Evolutionary conservation across 2,888 invertebrate genomes (phyloP), one percentile per base, ranked within the genome.

Genomic region (Schizotus pectinicornis): DNA sequence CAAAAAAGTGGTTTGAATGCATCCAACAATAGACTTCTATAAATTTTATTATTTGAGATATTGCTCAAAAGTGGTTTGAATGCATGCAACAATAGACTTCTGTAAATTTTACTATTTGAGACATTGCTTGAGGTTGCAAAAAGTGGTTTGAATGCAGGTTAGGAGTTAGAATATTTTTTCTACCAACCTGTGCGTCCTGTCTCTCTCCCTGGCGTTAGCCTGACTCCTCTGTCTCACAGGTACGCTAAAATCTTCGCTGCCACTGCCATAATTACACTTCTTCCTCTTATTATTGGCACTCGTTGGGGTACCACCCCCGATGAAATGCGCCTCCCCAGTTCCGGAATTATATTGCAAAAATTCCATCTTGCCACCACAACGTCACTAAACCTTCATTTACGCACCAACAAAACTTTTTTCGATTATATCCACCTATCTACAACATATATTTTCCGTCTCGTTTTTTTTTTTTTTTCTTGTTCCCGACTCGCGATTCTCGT

Each of bases 131-230:
- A 22, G 22, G 2, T 22, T 22, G 3, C 3, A 22, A 22, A 22
- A 3, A 22, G 22, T 22, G 22, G 22, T 22, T 22, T 22, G 22
- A 22, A 22, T 22, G 22, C 22, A 22, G 22, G 2, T 22, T 22
- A n/a, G n/a, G n/a, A n/a, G n/a, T 5, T 31, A 46, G 32, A 32
- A 33, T 32, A 33, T 46, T 13, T 14, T 1, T 35, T 47, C 39
- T 8, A 43, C 80, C 82, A 84, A 92, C 92, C 91, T 92, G 80
- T 91, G 90, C 7, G 92, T 93, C 67, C 92, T 83, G 76, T 90
- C 91, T 60, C 92, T 82, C 75, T 93, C 92, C 9, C 92, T 83
- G 1, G 92, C 92, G 74, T 92, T 93, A 0, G 92, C 92, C 71
- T 91, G 91, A 72, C 86, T 88, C 62, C 91, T 81, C 72, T 90